Evolutionary conservation across 2,888 invertebrate species (phyloP).

Genomic region (Priocnemis perturbator): DNA sequence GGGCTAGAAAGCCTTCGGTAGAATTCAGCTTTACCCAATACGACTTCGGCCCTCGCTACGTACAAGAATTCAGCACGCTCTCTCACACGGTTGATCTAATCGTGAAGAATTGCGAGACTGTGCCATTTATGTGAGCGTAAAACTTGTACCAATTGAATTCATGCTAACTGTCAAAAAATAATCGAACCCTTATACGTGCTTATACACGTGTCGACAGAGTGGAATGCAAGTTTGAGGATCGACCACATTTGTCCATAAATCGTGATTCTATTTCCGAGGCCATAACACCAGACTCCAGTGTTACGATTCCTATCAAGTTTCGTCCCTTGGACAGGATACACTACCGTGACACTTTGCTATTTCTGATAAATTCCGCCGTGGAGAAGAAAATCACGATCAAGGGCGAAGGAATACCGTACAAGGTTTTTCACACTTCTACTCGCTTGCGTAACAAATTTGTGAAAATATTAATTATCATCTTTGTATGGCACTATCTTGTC

Average conservation of each 20-base stretch:
- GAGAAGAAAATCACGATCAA: conserved; percentile 77
- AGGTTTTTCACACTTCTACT: conserved; percentile 47
- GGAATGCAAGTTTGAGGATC: conserved; percentile 76
- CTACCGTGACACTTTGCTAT: conserved; percentile 77
- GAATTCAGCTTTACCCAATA: conserved; percentile 81
- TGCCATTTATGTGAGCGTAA: conserved; percentile 58
- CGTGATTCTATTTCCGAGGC: conserved; percentile 70
- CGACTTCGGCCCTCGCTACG: conserved; percentile 82
- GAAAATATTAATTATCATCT: background rate
- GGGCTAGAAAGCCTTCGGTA: conserved; percentile 78
- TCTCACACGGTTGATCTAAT: conserved; percentile 74
- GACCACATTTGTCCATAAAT: conserved; percentile 77
- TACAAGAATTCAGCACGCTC: conserved; percentile 76
- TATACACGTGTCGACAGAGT: conserved; percentile 51
- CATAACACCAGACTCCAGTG: conserved; percentile 74
- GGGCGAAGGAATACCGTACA: conserved; percentile 77
- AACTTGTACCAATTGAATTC: background rate
- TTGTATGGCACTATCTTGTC: background rate
- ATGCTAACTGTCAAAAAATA: background rate
- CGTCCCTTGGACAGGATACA: conserved; percentile 77
- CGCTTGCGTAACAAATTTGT: conserved; percentile 1
- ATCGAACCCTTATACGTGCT: background rate
- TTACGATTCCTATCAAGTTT: conserved; percentile 77
- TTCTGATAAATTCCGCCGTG: conserved; percentile 77
- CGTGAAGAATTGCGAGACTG: conserved; percentile 70